These are phyloP conservation scores for Amorpha juglandis DNA, from an alignment of 2,888 invertebrate genomes.

Conservation along the genomic window DNA sequence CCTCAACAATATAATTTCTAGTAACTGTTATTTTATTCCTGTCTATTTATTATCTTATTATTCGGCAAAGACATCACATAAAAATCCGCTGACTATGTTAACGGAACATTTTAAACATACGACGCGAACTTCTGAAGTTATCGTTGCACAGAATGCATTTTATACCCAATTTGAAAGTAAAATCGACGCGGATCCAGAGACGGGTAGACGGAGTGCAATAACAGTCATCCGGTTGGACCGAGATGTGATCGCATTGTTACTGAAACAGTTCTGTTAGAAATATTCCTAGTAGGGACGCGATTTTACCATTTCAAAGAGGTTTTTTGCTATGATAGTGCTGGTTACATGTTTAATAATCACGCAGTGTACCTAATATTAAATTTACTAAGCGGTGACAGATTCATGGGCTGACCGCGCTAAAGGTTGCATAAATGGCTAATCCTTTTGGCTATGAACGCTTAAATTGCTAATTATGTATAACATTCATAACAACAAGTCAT, in stretches of 20 bases:
- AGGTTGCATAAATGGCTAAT: too few species aligned
- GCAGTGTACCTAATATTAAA: too few species aligned
- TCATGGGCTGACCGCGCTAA: too few species aligned
- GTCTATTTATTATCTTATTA: too few species aligned
- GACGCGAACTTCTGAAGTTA: background rate
- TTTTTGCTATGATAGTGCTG: too few species aligned
- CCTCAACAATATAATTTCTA: too few species aligned
- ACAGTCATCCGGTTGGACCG: conserved; percentile 31
- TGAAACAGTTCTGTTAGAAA: background rate
- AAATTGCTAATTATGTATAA: too few species aligned
- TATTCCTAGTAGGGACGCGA: background rate
- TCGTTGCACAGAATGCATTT: conserved; percentile 33
- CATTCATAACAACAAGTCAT: too few species aligned
- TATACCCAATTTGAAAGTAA: conserved; percentile 41
- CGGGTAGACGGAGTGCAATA: conserved; percentile 29
- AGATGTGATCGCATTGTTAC: background rate
- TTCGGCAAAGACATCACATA: background rate
- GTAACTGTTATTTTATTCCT: too few species aligned
- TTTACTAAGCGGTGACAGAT: too few species aligned
- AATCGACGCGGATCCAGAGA: conserved; percentile 29
- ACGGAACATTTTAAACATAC: background rate
- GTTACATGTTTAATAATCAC: too few species aligned
- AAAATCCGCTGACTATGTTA: background rate
- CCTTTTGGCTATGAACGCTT: too few species aligned
- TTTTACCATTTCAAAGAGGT: background rate